Conservation (phyloP, 2,113 vertebrate genomes). For the Centrocercus urophasianus region DNA sequence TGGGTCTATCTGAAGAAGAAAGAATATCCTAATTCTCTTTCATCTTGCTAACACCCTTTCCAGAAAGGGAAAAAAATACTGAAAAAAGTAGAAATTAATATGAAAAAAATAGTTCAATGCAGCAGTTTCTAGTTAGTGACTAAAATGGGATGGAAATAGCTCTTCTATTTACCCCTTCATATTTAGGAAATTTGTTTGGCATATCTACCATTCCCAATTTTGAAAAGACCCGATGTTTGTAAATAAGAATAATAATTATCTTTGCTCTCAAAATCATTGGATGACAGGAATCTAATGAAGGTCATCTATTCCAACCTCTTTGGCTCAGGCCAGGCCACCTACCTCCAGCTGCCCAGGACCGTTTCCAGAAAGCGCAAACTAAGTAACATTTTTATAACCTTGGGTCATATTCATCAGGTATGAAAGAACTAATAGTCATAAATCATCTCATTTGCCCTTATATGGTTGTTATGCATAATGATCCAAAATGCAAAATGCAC, state of each 20-base stretch:
- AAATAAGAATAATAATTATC: neutral
- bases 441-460: neutral
- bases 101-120: neutral
- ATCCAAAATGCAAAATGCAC: conserved; percentile 4
- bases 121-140: neutral
- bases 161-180: neutral
- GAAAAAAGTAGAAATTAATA: neutral
- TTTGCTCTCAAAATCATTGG: neutral
- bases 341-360: neutral
- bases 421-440: neutral
- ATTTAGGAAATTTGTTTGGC: neutral
- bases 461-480: conserved; percentile 22
- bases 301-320: neutral
- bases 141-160: neutral
- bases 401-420: neutral
- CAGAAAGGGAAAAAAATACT: neutral
- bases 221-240: neutral
- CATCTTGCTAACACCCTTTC: neutral
- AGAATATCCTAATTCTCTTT: neutral
- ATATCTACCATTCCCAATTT: neutral
- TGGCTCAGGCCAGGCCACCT: neutral
- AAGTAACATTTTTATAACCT: neutral
- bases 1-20: neutral
- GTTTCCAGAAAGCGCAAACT: neutral
- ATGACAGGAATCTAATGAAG: neutral